A percentile compares a stretch with the other conserved stretches of the same genome.
Evolutionary conservation across 2,888 invertebrate species (phyloP).

Genomic region (Stenolophus ochropezus): DNA sequence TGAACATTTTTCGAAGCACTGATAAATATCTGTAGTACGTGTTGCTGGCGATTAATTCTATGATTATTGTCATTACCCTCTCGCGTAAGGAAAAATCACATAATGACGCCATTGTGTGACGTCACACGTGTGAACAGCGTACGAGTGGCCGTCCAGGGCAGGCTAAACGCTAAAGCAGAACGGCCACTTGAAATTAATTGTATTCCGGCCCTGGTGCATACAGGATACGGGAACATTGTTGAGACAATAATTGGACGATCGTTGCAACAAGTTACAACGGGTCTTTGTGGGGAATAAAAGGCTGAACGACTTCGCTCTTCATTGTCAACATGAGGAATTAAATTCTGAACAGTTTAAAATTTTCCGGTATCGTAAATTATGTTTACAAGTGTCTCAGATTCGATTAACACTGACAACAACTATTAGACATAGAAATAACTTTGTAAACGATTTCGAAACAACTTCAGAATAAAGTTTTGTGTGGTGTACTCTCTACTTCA

Average conservation of each 20-base stretch:
- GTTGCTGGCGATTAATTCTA: conserved; percentile 56
- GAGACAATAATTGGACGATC: conserved; percentile 20
- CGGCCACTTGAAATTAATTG: conserved; percentile 50
- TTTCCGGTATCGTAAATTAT: neutral
- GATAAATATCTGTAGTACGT: neutral
- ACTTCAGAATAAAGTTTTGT: too few species aligned
- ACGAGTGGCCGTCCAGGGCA: conserved; percentile 45
- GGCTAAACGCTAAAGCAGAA: neutral
- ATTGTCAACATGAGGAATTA: neutral
- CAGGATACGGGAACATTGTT: conserved; percentile 40
- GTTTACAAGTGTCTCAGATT: too few species aligned
- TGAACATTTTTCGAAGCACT: neutral
- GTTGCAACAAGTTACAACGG: neutral
- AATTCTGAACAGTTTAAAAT: neutral
- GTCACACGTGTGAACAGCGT: conserved; percentile 35
- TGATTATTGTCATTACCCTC: conserved; percentile 58
- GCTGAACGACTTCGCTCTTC: neutral
- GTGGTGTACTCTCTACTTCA: too few species aligned
- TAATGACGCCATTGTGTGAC: conserved; percentile 52
- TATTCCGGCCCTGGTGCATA: conserved; percentile 21
- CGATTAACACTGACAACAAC: too few species aligned
- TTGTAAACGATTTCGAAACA: too few species aligned
- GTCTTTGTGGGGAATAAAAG: neutral
- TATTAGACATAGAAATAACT: too few species aligned
- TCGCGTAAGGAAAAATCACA: conserved; percentile 44